Conservation (phyloP, 2,113 vertebrate species). For the Salvelinus sp. region DNA sequence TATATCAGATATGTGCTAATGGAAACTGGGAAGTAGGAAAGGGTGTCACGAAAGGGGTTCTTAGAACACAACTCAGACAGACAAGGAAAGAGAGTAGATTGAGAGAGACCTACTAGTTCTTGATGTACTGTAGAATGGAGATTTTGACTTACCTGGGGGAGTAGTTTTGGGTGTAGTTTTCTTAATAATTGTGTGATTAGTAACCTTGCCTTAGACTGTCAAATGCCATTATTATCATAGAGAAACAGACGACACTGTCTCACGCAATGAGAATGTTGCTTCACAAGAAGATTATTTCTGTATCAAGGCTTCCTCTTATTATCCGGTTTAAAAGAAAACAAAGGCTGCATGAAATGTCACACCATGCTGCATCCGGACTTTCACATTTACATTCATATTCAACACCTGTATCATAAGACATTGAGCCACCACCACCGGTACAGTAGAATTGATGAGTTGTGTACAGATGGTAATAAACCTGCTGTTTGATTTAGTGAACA, state of each 20-base stretch:
- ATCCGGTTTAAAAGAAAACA: constrained; percentile 33
- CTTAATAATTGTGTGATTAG: too few species aligned
- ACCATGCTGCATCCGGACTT: neutral
- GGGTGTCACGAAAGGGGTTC: neutral
- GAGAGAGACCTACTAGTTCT: neutral
- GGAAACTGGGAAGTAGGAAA: neutral
- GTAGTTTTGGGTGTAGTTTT: neutral
- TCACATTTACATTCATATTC: constrained; percentile 40
- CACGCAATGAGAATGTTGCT: neutral
- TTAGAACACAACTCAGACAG: neutral
- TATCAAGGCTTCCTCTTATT: constrained; percentile 16
- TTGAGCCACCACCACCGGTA: constrained; percentile 9
- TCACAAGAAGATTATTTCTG: neutral
- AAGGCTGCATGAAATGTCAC: constrained; percentile 18
- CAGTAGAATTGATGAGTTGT: constrained; percentile 50
- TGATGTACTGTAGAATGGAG: neutral
- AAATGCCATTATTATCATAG: neutral
- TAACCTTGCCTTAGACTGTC: neutral
- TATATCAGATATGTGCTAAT: neutral
- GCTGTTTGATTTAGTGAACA: constrained; percentile 79
- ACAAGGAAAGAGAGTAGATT: neutral
- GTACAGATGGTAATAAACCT: constrained; percentile 22
- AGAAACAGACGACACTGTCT: neutral
- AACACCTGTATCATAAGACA: constrained; percentile 48
- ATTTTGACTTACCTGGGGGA: neutral